A percentile compares a stretch with the other conserved stretches of the same genome.
Evolutionary conservation across 2,113 vertebrate species (phyloP).

Genomic region (Hemicordylus capensis): DNA sequence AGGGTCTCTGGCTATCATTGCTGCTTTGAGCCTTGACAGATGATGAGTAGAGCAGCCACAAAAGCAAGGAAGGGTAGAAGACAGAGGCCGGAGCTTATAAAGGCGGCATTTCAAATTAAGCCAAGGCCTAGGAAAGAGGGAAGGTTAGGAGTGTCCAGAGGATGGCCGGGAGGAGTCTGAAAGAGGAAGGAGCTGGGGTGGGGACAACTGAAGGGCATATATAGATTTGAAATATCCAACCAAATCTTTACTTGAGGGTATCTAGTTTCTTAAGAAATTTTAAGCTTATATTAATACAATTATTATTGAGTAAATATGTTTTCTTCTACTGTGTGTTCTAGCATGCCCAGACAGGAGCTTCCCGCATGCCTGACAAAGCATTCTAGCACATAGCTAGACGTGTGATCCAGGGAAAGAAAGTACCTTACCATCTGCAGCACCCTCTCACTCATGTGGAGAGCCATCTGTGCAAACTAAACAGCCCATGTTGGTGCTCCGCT

Average conservation of each 20-base stretch:
- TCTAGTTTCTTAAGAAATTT: background rate
- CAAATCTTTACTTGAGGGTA: background rate
- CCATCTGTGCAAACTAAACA: background rate
- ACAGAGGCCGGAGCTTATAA: background rate
- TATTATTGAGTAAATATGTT: background rate
- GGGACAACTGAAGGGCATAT: background rate
- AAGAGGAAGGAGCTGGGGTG: background rate
- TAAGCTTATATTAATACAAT: background rate
- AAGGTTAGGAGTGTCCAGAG: background rate
- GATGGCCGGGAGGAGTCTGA: background rate
- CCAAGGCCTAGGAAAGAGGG: background rate
- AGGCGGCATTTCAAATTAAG: background rate
- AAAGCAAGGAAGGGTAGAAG: background rate
- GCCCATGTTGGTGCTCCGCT: background rate
- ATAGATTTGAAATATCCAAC: background rate
- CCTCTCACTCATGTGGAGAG: background rate
- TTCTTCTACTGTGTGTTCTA: background rate
- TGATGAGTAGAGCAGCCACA: too few relatives aligned
- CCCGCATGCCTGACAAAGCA: background rate
- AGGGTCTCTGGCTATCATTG: background rate
- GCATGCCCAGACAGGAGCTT: background rate
- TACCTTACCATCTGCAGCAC: background rate
- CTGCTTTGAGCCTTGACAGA: too few relatives aligned
- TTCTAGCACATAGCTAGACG: background rate
- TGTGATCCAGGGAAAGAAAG: background rate